A percentile compares a stretch with the other conserved stretches of the same genome.
Evolutionary conservation across 2,113 vertebrate species (phyloP).

Genomic region (Lamprotornis superbus): DNA sequence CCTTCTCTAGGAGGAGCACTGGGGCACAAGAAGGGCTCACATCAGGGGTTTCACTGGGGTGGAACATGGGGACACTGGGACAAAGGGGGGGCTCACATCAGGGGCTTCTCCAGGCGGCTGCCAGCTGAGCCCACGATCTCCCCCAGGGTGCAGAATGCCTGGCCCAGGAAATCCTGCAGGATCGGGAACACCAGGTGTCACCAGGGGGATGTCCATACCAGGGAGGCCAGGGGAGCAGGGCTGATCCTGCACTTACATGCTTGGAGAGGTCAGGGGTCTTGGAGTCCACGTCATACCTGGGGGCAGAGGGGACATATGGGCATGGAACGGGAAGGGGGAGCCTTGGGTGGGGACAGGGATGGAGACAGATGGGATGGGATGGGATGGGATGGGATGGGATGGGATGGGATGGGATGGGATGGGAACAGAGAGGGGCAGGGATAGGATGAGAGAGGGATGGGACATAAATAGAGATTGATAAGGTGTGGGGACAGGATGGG

Average conservation of each 20-base stretch:
- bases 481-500: neutral
- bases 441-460: neutral
- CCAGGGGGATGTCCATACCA: neutral
- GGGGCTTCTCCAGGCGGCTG: constrained; percentile 91
- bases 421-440: neutral
- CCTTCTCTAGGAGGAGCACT: neutral
- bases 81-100: constrained; percentile 78
- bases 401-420: neutral
- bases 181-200: neutral
- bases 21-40: neutral
- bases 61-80: neutral
- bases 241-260: constrained; percentile 82
- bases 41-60: neutral
- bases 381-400: too few relatives aligned
- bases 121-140: constrained; percentile 93
- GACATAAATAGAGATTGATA: neutral
- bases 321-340: fast-evolving
- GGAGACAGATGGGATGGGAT: neutral
- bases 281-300: constrained; percentile 94
- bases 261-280: constrained; percentile 95
- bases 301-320: neutral
- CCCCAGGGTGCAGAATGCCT: constrained; percentile 92
- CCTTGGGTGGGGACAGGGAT: neutral
- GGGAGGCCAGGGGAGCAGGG: neutral
- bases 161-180: constrained; percentile 91